phyloP scores from a whole-genome alignment of 1,140 invertebrate species.

The Macrotrachela quadricornifera region DNA sequence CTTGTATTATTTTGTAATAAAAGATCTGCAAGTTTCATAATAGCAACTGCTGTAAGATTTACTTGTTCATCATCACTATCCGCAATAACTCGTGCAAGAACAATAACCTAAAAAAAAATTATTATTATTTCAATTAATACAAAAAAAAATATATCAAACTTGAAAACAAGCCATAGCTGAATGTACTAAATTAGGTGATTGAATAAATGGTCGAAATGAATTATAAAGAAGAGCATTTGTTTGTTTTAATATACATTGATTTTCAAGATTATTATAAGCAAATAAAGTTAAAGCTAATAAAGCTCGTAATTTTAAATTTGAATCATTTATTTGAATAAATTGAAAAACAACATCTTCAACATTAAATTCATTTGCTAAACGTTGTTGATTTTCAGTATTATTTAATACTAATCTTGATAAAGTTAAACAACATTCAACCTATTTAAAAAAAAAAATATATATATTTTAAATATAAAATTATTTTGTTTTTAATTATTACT shows the following conservation, averaged over 20 bases:
- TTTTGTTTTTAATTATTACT: too few relatives aligned
- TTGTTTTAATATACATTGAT: constrained; percentile 25
- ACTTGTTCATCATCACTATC: constrained; percentile 20
- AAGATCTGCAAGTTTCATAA: constrained; percentile 19
- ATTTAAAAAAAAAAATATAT: too few relatives aligned
- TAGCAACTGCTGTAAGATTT: constrained; percentile 21
- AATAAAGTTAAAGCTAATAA: constrained; percentile 27
- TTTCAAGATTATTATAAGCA: constrained; percentile 28
- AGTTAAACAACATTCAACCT: too few relatives aligned
- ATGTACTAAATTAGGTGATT: constrained; percentile 18
- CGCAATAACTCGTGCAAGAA: constrained; percentile 24
- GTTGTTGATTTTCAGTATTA: too few relatives aligned
- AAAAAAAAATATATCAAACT: constrained; percentile 14
- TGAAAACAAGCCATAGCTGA: constrained; percentile 25
- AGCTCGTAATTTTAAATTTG: constrained; percentile 22
- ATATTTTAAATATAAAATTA: too few relatives aligned
- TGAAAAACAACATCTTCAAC: too few relatives aligned
- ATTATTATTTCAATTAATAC: neutral
- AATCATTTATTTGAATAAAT: neutral
- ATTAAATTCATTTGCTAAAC: too few relatives aligned
- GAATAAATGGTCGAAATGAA: constrained; percentile 22
- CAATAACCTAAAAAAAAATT: constrained; percentile 18
- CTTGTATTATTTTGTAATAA: constrained; percentile 8
- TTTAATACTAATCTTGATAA: too few relatives aligned
- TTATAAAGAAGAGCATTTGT: constrained; percentile 24